A percentile compares a stretch with the other conserved stretches of the same genome.
These are phyloP conservation scores for Crypturellus tataupa DNA, from an alignment of 2,797 vertebrate species.

Conservation along the genomic window DNA sequence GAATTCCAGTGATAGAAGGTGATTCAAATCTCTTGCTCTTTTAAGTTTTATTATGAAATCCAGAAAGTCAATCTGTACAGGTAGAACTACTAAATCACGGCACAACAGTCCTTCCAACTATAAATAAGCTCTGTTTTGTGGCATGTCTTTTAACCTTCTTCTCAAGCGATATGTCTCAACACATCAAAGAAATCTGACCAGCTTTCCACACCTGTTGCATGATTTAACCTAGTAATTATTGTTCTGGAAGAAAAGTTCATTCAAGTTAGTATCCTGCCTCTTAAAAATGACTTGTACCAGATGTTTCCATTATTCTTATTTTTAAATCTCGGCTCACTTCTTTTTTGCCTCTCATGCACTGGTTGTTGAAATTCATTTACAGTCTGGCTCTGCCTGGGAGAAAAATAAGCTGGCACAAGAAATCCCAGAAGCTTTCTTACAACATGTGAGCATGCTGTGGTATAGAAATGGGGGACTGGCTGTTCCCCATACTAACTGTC, in stretches of 20 bases:
- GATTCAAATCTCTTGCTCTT: background rate
- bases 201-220: background rate
- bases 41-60: background rate
- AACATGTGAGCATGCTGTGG: background rate
- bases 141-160: background rate
- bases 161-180: background rate
- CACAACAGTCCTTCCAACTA: background rate
- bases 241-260: background rate
- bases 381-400: background rate
- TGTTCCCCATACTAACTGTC: background rate
- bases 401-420: background rate
- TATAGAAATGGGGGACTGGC: background rate
- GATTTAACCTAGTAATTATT: background rate
- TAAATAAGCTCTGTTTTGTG: background rate
- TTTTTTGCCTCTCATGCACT: background rate
- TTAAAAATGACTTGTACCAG: background rate
- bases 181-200: background rate
- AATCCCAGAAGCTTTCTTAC: background rate
- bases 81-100: background rate
- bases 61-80: background rate
- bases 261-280: background rate
- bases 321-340: background rate
- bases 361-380: background rate
- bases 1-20: background rate
- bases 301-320: background rate